Base-by-base conservation (phyloP, 2,888 invertebrate species). In the Melanophora roralis region DNA sequence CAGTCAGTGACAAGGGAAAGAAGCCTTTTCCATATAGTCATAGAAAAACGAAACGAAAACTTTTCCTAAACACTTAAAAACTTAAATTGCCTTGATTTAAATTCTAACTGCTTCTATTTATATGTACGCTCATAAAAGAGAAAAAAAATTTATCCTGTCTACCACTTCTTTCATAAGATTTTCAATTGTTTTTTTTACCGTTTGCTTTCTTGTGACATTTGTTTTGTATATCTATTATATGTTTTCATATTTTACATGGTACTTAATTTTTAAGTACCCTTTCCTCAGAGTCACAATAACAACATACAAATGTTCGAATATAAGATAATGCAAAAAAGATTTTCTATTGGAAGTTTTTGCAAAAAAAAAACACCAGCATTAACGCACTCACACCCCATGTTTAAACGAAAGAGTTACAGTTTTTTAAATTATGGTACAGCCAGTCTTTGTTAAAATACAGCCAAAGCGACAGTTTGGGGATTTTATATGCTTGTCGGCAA, bases 211-310 rank as follows among this genome's bases (percentile, higher is more conserved):
- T 59, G 73, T 68, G 65, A 59, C 75, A 78, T 81, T 83, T 82
- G 73, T 79, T 79, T 64, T 59, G 67, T 73, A 72, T 69, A 81
- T 81, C 82, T 75, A 77, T 79, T 79, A 75, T 73, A 82, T 72
- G 60, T 75, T 79, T 82, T 82, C 78, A 82, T 81, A 81, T 81
- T 82, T 83, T 81, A 83, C 81, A 78, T 67, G 80, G 82, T 81
- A 81, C 80, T 83, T 81, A 83, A 83, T 80, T 82, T n/a, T 79
- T 23, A 81, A 83, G 82, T 79, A 79, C 73, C 81, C 79, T 55
- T 77, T 60, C 68, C 45, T 55, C 51, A 69, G 55, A 60, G 68
- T 53, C 60, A 57, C 47, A 45, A 78, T 68, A 69, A 72, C 67
- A 74, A n/a, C n/a, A n/a, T n/a, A n/a, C n/a, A 34, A 34, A 16